These are phyloP conservation scores for Stenodera caucasica DNA, from an alignment of 2,888 invertebrate genomes.

Conservation along the genomic window DNA sequence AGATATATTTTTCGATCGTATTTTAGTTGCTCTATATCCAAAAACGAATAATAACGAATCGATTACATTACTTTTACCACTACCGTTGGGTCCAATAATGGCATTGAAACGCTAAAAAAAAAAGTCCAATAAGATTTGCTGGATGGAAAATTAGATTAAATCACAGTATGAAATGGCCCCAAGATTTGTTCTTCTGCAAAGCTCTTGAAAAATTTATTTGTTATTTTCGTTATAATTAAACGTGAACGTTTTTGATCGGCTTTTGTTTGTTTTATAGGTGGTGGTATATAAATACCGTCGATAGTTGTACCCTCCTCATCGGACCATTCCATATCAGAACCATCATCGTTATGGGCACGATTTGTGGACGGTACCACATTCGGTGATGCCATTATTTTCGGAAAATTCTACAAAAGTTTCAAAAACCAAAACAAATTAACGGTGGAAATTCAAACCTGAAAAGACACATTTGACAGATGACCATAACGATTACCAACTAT, in stretches of 20 bases:
- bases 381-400: background rate
- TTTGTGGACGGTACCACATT: background rate
- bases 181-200: conserved; percentile 82
- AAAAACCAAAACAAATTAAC: background rate
- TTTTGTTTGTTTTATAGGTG: conserved; percentile 68
- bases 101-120: too few species aligned
- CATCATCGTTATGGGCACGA: conserved; percentile 22
- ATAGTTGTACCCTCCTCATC: conserved; percentile 74
- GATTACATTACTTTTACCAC: conserved; percentile 96
- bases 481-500: background rate
- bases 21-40: conserved; percentile 93
- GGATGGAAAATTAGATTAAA: background rate
- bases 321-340: conserved; percentile 36
- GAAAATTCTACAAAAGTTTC: background rate
- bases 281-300: conserved; percentile 84
- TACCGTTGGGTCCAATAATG: conserved; percentile 96
- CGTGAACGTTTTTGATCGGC: conserved; percentile 67
- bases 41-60: conserved; percentile 98
- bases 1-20: conserved; percentile 93
- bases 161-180: conserved; percentile 96
- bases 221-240: conserved; percentile 87
- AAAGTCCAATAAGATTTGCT: too few species aligned
- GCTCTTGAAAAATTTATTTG: conserved; percentile 94
- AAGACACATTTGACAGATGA: background rate
- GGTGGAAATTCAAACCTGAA: background rate